A percentile compares a stretch with the other conserved stretches of the same genome.
phyloP scores from a whole-genome alignment of 2,113 vertebrate species.

The Scalopus aquaticus region DNA sequence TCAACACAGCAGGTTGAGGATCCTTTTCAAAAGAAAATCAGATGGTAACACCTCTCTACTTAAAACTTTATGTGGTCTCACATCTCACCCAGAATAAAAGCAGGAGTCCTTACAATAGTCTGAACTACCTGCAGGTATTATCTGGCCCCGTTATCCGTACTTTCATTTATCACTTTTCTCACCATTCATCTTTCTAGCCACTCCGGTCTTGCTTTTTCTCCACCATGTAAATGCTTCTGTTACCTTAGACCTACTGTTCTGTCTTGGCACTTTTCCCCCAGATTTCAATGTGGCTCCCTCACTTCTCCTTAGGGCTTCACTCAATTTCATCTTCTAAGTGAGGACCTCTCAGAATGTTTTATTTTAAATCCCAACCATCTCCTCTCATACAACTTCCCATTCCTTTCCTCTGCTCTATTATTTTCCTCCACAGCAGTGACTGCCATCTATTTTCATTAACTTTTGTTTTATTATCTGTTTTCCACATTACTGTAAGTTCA shows the following conservation, averaged over 20 bases:
- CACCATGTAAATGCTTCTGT: neutral
- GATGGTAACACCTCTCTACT: neutral
- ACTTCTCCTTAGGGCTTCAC: neutral
- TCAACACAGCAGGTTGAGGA: neutral
- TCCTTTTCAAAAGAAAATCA: neutral
- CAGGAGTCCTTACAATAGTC: neutral
- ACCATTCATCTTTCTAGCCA: neutral
- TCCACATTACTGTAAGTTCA: neutral
- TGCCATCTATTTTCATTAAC: neutral
- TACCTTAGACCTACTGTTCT: neutral
- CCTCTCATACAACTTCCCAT: neutral
- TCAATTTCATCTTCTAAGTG: neutral
- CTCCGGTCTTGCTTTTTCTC: neutral
- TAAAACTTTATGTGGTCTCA: neutral
- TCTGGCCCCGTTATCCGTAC: neutral
- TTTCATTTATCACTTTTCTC: neutral
- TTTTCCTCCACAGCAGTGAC: neutral
- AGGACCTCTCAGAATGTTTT: neutral
- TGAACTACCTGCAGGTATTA: rapidly evolving
- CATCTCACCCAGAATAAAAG: neutral
- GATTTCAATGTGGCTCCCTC: neutral
- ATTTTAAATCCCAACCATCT: neutral
- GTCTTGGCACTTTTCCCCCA: neutral
- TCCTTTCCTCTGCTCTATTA: neutral
- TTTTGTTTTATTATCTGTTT: neutral